A percentile compares a stretch with the other conserved stretches of the same genome.
Evolutionary conservation across 2,797 vertebrate species (phyloP).

Genomic region (Ibycter americanus): DNA sequence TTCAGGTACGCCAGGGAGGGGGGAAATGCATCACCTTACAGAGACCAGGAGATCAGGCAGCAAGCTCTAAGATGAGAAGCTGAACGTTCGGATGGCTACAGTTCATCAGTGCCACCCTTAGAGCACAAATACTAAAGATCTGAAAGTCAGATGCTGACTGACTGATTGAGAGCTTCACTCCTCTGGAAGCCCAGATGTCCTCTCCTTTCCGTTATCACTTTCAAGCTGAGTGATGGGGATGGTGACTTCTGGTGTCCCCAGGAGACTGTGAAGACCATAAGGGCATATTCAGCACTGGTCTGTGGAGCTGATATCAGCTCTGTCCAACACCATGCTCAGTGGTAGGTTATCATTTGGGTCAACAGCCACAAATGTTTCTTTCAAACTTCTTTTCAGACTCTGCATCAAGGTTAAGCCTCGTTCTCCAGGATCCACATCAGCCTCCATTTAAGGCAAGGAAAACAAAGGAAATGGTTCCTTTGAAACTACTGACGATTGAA

Average conservation of each 20-base stretch:
- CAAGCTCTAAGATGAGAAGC: neutral
- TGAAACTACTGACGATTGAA: constrained; percentile 53
- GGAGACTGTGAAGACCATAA: neutral
- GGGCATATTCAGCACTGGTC: neutral
- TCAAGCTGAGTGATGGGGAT: neutral
- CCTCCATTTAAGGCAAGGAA: neutral
- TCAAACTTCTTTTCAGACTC: constrained; percentile 25
- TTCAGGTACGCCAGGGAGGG: neutral
- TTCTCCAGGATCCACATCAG: neutral
- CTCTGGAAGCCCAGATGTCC: neutral
- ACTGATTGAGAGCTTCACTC: neutral
- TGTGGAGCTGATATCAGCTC: neutral
- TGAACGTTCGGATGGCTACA: neutral
- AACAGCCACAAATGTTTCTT: neutral
- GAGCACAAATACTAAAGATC: neutral
- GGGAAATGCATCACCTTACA: neutral
- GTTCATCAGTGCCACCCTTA: neutral
- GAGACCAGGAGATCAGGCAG: neutral
- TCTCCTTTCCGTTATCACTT: neutral
- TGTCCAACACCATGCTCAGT: neutral
- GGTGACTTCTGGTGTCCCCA: neutral
- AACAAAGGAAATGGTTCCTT: constrained; percentile 47
- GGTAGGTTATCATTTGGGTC: neutral
- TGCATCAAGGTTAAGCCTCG: constrained; percentile 13
- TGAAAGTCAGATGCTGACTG: neutral